phyloP scores from a whole-genome alignment of 2,888 invertebrate genomes.

The Unio pictorum region DNA sequence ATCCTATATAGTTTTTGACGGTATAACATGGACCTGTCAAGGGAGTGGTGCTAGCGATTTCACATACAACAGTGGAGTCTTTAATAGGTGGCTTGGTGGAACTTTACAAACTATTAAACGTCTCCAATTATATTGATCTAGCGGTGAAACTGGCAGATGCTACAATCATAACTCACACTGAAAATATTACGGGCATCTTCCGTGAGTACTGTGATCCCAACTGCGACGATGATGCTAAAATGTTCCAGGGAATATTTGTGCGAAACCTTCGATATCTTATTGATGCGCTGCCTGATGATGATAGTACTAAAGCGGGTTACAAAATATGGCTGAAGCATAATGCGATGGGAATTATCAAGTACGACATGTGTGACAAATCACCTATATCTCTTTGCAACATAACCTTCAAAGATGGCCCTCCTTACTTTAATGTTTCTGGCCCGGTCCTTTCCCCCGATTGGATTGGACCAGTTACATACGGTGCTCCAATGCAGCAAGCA shows the following conservation, averaged over 20 bases:
- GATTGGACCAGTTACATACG: slow-evolving; percentile 42
- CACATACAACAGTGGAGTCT: slow-evolving; percentile 43
- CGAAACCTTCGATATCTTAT: slow-evolving; percentile 42
- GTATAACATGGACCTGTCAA: slow-evolving; percentile 27
- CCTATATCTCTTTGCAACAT: slow-evolving; percentile 49
- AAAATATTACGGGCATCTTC: slow-evolving; percentile 35
- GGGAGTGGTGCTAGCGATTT: slow-evolving; percentile 23
- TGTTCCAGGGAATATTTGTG: slow-evolving; percentile 50
- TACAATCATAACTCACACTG: slow-evolving; percentile 28
- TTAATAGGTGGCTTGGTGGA: slow-evolving; percentile 42
- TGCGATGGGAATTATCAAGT: slow-evolving; percentile 23
- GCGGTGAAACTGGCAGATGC: slow-evolving; percentile 40
- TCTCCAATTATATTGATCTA: slow-evolving; percentile 27
- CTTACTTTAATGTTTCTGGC: slow-evolving; percentile 40
- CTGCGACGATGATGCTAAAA: slow-evolving; percentile 42
- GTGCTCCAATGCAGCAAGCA: slow-evolving; percentile 50
- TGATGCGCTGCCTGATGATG: slow-evolving; percentile 30
- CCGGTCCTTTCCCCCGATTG: slow-evolving; percentile 48
- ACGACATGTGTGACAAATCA: slow-evolving; percentile 36
- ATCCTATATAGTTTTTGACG: slow-evolving; percentile 39
- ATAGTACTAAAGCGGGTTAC: slow-evolving; percentile 20
- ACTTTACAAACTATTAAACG: slow-evolving; percentile 32
- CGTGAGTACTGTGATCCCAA: slow-evolving; percentile 42
- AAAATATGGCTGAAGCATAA: slow-evolving; percentile 40
- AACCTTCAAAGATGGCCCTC: slow-evolving; percentile 44